phyloP scores from a whole-genome alignment of 2,888 invertebrate species.

The Rhagonycha lutea region DNA sequence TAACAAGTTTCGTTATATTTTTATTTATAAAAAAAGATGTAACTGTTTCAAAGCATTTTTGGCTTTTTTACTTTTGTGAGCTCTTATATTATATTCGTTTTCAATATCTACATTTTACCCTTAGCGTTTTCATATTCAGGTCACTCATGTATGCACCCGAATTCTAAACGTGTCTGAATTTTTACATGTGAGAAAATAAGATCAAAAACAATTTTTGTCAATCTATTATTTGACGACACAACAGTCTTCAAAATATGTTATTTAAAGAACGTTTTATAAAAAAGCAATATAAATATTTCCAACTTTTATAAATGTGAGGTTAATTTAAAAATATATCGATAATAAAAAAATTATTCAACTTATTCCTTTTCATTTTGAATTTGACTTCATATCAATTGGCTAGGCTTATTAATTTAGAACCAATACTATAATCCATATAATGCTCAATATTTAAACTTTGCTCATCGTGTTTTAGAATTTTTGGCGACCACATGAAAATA shows the following conservation, averaged over 20 bases:
- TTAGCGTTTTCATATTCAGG: slow-evolving; percentile 40
- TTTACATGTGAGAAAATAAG: slow-evolving; percentile 46
- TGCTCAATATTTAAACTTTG: neutral
- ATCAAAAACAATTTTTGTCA: slow-evolving; percentile 48
- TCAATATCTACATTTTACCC: slow-evolving; percentile 29
- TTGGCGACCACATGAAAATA: too few relatives aligned
- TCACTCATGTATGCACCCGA: slow-evolving; percentile 40
- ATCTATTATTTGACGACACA: slow-evolving; percentile 41
- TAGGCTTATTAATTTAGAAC: neutral
- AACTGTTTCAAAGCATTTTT: slow-evolving; percentile 15
- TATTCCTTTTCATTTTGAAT: neutral
- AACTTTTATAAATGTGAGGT: slow-evolving; percentile 10
- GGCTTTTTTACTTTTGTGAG: slow-evolving; percentile 37
- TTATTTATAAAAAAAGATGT: slow-evolving; percentile 6
- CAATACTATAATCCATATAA: neutral
- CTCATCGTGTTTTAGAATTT: too few relatives aligned
- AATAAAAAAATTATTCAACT: neutral
- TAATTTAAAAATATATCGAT: neutral
- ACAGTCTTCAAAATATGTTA: slow-evolving; percentile 38
- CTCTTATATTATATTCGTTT: slow-evolving; percentile 25
- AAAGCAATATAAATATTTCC: slow-evolving; percentile 10
- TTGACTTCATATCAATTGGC: neutral
- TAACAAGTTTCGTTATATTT: neutral
- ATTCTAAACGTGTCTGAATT: slow-evolving; percentile 46
- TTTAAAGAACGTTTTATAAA: slow-evolving; percentile 24